Evolutionary conservation across 1,140 invertebrate species (phyloP), one percentile per base, ranked within the genome.

Genomic region (Thaumatotibia leucotreta): DNA sequence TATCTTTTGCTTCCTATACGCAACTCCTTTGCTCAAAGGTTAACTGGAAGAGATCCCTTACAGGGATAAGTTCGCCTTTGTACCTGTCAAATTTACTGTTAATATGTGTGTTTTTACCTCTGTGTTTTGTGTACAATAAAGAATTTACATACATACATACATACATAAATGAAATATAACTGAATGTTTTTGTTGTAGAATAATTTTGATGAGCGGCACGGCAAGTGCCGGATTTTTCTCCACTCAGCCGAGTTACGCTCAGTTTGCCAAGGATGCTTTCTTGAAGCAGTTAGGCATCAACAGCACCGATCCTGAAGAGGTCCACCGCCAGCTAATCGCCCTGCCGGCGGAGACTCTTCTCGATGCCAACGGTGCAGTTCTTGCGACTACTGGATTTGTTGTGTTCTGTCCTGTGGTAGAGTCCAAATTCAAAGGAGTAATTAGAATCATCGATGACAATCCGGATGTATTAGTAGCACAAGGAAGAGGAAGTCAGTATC

Each of bases 121-220:
- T n/a, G n/a, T n/a, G n/a, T n/a, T n/a, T n/a, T n/a, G n/a, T n/a
- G n/a, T n/a, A n/a, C n/a, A n/a, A n/a, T n/a, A n/a, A n/a, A n/a
- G n/a, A n/a, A n/a, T n/a, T n/a, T n/a, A n/a, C n/a, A n/a, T n/a
- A n/a, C n/a, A n/a, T n/a, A n/a, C n/a, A n/a, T n/a, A n/a, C n/a
- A n/a, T n/a, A n/a, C n/a, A n/a, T n/a, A 39, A 10, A 39, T n/a
- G 33, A 10, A 39, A n/a, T 39, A 39, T 39, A 39, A 39, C 3
- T 39, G 33, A 39, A 2, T 1, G 27, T 32, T 27, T 63, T 3
- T 63, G 54, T 86, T 84, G 45, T 82, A 90, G 88, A 65, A 74
- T 70, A 0, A 75, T 88, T 6, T 2, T 88, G 32, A 86, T 90
- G 84, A 89, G 88, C 64, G 88, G 86, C 2, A 80, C 76, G 4